Conservation (phyloP, 1,140 invertebrate species). For the Thalassaphorura encarpata region DNA sequence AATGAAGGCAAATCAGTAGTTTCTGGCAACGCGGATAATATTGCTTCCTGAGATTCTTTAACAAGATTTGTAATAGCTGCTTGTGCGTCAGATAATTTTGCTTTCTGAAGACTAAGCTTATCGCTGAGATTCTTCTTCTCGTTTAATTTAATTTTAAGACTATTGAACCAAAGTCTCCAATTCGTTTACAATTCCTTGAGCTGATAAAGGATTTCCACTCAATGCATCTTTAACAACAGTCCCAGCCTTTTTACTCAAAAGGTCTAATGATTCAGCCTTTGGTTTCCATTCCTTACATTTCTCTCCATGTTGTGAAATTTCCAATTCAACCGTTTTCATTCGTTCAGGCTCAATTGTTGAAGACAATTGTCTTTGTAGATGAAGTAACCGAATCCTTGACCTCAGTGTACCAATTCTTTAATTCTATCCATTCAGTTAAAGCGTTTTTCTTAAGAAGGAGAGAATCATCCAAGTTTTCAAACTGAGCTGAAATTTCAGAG, state of each 20-base stretch:
- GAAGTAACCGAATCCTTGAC: not conserved
- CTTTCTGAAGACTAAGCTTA: not conserved
- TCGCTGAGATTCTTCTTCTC: not conserved
- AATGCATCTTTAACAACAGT: not conserved
- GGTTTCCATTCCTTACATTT: not conserved
- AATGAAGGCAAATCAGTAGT: not conserved
- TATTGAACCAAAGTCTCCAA: too few relatives aligned
- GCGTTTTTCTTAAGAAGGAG: conserved; percentile 59
- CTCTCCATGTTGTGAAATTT: too few relatives aligned
- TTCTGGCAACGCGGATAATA: not conserved
- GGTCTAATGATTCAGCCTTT: not conserved
- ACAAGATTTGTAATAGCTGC: not conserved
- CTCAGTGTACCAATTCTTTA: not conserved
- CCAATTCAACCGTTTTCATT: too few relatives aligned
- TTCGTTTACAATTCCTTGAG: not conserved
- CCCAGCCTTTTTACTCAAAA: not conserved
- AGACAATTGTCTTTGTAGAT: too few relatives aligned
- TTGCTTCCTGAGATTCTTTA: not conserved
- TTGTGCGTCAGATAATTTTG: not conserved
- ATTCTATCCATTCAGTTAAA: not conserved
- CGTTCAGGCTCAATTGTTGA: too few relatives aligned
- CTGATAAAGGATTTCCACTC: not conserved
- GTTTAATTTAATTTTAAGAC: too few relatives aligned
- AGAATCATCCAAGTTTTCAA: conserved; percentile 40
- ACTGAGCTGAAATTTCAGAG: conserved; percentile 58